Base-by-base conservation (phyloP, 2,888 invertebrate genomes). In the Drosophila ezoana region DNA sequence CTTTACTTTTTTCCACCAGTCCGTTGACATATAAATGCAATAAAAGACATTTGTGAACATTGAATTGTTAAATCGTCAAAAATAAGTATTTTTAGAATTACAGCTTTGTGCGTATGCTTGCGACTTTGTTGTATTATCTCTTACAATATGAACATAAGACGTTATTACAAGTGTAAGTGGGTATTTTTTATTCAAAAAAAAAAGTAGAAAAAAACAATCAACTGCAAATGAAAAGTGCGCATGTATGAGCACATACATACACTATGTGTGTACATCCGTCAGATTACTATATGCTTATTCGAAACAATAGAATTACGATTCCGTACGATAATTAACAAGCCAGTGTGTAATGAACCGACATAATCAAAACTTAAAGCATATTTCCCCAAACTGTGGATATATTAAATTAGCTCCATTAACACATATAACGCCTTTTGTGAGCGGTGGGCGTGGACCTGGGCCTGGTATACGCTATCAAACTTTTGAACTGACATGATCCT, bases 81-180 rank as follows among this genome's bases (percentile, higher is more conserved):
- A 54, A 48, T 47, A 41, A 37, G 35, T 44, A 49, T n/a, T 23
- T 51, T 11, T 10, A 40, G n/a, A 33, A 10, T 38, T 38, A 20
- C 23, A 33, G 51, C 18, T n/a, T 51, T 23, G 20, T 28, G 23
- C 20, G 11, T 14, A 32, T 11, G 11, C 28, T 38, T 16, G 6
- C 20, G 23, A 23, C 35, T 13, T 10, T 44, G 37, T 51, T 63
- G 28, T n/a, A 44, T 33, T 20, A 38, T 32, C 13, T 13, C 4
- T 38, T 38, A 13, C 20, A 52, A 43, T 6, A 48, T 53, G 16
- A 38, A 32, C 37, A 52, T 37, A 66, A 59, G 10, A 65, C 13
- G 13, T 38, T 32, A 40, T 44, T 16, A 18, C n/a, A 54, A 58
- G n/a, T 40, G 76, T 73, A 58, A 64, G 64, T 64, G 23, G 9